Base-by-base conservation (phyloP, 2,888 invertebrate species). In the Nomada hirtipes region DNA sequence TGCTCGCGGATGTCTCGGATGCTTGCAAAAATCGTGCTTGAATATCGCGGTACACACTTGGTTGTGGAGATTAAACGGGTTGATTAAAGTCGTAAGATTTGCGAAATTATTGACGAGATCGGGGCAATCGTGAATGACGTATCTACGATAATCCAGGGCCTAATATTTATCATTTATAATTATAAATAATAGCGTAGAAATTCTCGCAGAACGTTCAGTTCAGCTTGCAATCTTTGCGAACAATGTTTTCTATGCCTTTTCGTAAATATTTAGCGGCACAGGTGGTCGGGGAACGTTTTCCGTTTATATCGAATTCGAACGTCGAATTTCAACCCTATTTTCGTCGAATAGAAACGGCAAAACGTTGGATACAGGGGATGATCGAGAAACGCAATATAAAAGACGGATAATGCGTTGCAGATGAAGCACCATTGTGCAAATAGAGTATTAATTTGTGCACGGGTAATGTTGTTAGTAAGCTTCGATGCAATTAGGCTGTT, bases 401-500 rank as follows among this genome's bases (percentile, higher is more conserved):
- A 79, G 64, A 18, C 42, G 13, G 42, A 53, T 71, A 55, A 71
- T 67, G 60, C 29, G 52, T 67, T 36, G 65, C 47, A 47, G 59
- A 67, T 52, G 79, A 72, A 68, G 72, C 67, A 47, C 36, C 61
- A 44, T n/a, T 42, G n/a, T 53, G 68, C 68, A 67, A 80, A 80
- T 72, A 64, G 72, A 63, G 72, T 79, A 79, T 79, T 79, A 80
- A 79, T 80, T 76, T 73, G 63, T 47, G 50, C 68, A 13, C 52
- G 63, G 73, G n/a, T 73, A 68, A 79, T 57, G 68, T 73, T 72
- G 63, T 72, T 64, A 69, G 79, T 68, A 53, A 73, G 79, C 64
- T 57, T 64, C 63, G 64, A 74, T 74, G 79, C 80, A 79, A 81
- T 79, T 79, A 79, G 74, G 36, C 44, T 47, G 64, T 63, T 79